These are phyloP conservation scores for Mongoloraphidia duomilia DNA, from an alignment of 2,888 invertebrate species.

Conservation along the genomic window DNA sequence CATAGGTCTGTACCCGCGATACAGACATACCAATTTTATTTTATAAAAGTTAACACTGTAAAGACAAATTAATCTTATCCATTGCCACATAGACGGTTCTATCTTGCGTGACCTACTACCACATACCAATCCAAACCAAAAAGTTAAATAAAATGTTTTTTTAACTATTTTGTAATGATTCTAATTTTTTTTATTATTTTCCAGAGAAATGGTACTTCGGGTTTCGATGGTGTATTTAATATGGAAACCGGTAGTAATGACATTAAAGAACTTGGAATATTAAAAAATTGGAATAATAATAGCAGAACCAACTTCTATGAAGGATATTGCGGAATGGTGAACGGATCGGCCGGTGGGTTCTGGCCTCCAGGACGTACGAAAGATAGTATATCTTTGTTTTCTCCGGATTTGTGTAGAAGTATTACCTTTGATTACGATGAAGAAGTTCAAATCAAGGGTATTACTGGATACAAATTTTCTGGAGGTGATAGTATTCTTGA, in stretches of 20 bases:
- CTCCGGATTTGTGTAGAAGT: constrained; percentile 62
- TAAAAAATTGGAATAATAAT: constrained; percentile 57
- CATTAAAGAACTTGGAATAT: constrained; percentile 48
- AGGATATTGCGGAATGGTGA: constrained; percentile 42
- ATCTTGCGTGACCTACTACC: too few species aligned
- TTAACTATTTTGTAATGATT: too few species aligned
- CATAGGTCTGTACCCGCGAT: too few species aligned
- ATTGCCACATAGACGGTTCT: too few species aligned
- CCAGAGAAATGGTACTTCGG: constrained; percentile 61
- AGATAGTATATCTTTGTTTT: constrained; percentile 44
- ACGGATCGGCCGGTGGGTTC: constrained; percentile 69
- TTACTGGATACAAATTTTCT: constrained; percentile 51
- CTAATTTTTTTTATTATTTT: constrained; percentile 18
- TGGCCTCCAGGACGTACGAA: constrained; percentile 50
- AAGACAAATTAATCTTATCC: too few species aligned
- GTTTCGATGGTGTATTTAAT: constrained; percentile 61
- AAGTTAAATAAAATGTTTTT: too few species aligned
- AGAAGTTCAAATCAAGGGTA: constrained; percentile 39
- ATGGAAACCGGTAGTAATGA: constrained; percentile 55
- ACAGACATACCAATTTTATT: too few species aligned
- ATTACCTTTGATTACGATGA: constrained; percentile 45
- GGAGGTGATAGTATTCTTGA: constrained; percentile 51
- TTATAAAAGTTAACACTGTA: too few species aligned
- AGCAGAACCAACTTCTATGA: constrained; percentile 37
- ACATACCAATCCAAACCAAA: too few species aligned